phyloP scores from a whole-genome alignment of 2,888 invertebrate genomes.

The Dinocampus coccinellae region DNA sequence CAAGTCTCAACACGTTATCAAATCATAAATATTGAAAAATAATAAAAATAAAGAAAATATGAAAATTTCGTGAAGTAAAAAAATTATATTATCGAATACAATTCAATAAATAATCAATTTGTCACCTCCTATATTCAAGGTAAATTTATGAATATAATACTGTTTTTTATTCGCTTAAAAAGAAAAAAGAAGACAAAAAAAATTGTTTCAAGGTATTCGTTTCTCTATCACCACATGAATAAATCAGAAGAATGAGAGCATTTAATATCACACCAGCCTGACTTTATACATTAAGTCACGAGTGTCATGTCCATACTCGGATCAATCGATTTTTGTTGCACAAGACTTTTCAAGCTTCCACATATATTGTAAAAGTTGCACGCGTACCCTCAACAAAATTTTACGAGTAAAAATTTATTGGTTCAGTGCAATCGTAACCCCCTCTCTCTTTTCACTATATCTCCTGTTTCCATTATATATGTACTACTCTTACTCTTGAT shows the following conservation, averaged over 20 bases:
- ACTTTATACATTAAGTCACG: not conserved
- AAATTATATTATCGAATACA: not conserved
- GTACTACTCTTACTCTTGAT: slow-evolving; percentile 24
- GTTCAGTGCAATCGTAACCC: slow-evolving; percentile 34
- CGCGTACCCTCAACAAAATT: slow-evolving; percentile 36
- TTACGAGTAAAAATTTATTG: slow-evolving; percentile 51
- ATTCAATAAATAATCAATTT: not conserved
- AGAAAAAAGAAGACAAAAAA: no score
- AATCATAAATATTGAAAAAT: not conserved
- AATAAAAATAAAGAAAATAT: no score
- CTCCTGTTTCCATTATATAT: slow-evolving; percentile 17
- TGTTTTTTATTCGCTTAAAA: not conserved
- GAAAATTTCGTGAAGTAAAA: not conserved
- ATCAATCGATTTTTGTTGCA: slow-evolving; percentile 40
- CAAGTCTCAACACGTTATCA: not conserved
- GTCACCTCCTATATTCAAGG: no score
- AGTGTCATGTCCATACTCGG: not conserved
- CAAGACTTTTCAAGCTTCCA: slow-evolving; percentile 39
- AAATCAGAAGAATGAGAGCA: not conserved
- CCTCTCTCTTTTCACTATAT: slow-evolving; percentile 30
- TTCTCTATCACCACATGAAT: not conserved
- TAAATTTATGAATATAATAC: no score
- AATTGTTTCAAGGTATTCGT: not conserved
- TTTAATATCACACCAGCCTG: not conserved
- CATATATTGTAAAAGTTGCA: slow-evolving; percentile 39